Percentiles rank a stretch among this genome's conserved stretches.
These are phyloP conservation scores for Sitophilus oryzae DNA, from an alignment of 1,140 invertebrate genomes.

Conservation along the genomic window DNA sequence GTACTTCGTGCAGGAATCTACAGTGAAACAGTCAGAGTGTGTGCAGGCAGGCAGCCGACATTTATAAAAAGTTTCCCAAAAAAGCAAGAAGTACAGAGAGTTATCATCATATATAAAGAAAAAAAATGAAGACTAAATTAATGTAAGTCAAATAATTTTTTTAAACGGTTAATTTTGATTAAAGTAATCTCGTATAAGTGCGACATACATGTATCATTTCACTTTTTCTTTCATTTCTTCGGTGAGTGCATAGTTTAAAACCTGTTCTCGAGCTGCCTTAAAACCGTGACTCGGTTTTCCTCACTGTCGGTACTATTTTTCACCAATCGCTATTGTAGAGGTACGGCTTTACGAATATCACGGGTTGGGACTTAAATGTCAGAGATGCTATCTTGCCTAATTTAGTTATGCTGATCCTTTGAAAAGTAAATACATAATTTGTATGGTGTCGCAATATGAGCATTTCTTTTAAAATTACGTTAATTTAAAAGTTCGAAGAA, in stretches of 20 bases:
- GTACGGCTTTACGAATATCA: not conserved
- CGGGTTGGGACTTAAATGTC: not conserved
- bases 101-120: not conserved
- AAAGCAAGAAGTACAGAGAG: not conserved
- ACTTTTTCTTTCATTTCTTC: slow-evolving; percentile 19
- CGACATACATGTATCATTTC: slow-evolving; percentile 9
- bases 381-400: no score
- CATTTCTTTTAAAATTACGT: no score
- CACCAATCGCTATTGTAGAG: no score
- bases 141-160: slow-evolving; percentile 15
- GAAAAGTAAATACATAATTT: no score
- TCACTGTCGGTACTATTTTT: no score
- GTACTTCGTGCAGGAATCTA: slow-evolving; percentile 18
- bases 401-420: no score
- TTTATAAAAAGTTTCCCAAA: slow-evolving; percentile 7
- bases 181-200: not conserved
- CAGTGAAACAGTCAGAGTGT: slow-evolving; percentile 19
- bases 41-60: slow-evolving; percentile 14
- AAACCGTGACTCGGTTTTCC: slow-evolving; percentile 11
- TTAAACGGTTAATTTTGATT: not conserved
- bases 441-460: no score
- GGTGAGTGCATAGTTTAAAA: slow-evolving; percentile 14
- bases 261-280: slow-evolving; percentile 6
- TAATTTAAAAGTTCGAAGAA: no score
- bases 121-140: slow-evolving; percentile 21